A percentile compares a stretch with the other conserved stretches of the same genome.
These are phyloP conservation scores for Trachops cirrhosus DNA, from an alignment of 2,797 vertebrate genomes.

Conservation along the genomic window DNA sequence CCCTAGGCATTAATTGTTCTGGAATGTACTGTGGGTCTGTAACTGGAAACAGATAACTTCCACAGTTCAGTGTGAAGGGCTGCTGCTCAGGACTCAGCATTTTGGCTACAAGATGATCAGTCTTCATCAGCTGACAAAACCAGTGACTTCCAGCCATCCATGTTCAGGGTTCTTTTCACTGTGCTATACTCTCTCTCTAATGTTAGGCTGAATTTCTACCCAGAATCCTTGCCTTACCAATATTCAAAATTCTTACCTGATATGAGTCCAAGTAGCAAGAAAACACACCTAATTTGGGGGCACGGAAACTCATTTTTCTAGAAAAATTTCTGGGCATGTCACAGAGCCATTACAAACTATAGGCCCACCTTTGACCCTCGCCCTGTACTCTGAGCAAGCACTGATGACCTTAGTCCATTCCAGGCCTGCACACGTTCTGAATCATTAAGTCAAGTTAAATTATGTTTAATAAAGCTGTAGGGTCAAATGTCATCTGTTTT, in stretches of 20 bases:
- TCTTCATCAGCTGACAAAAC: not conserved
- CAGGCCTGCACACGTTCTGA: not conserved
- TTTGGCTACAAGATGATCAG: too few relatives aligned
- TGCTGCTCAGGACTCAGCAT: not conserved
- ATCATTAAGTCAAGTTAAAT: not conserved
- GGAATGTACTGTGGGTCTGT: not conserved
- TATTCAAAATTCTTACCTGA: not conserved
- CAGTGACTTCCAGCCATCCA: not conserved
- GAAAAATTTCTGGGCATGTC: not conserved
- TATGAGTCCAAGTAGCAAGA: not conserved
- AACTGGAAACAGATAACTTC: not conserved
- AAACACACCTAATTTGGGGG: not conserved
- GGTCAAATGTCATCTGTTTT: not conserved
- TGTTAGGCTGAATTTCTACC: not conserved
- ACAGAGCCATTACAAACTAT: not conserved
- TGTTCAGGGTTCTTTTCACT: not conserved
- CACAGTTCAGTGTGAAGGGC: not conserved
- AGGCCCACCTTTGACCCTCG: not conserved
- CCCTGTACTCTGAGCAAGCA: not conserved
- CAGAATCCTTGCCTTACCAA: not conserved
- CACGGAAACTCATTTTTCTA: not conserved
- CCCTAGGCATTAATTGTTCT: not conserved
- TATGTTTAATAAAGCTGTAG: not conserved
- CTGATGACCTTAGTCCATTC: not conserved
- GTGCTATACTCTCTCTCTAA: not conserved